Conservation (phyloP, 2,113 vertebrate genomes). For the Trematomus loennbergii region DNA sequence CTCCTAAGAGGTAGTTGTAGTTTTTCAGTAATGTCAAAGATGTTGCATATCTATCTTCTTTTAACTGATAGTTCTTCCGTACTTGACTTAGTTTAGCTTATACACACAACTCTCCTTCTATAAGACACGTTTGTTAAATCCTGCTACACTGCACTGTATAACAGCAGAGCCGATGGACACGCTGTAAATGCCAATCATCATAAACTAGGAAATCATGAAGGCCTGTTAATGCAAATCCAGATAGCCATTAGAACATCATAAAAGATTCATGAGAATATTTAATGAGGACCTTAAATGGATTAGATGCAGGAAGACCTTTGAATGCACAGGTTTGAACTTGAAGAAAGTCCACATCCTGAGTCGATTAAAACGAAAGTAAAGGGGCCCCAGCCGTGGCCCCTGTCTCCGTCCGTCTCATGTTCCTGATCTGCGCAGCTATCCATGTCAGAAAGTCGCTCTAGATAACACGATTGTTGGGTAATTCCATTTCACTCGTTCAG, state of each 20-base stretch:
- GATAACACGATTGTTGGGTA: slow-evolving; percentile 16
- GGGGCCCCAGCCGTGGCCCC: background rate
- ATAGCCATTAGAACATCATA: background rate
- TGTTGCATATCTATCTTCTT: background rate
- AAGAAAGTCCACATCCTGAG: background rate
- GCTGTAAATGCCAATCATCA: background rate
- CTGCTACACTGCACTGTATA: background rate
- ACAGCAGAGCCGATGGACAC: background rate
- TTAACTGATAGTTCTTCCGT: background rate
- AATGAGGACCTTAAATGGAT: background rate
- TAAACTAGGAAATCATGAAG: background rate
- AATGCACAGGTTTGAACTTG: slow-evolving; percentile 6
- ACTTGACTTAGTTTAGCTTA: background rate
- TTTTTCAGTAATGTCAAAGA: too few relatives aligned
- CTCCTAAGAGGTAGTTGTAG: too few relatives aligned
- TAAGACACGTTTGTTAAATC: background rate
- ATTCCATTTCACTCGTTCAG: slow-evolving; percentile 20
- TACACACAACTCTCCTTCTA: background rate
- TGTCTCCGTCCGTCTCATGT: background rate
- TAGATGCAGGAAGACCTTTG: background rate
- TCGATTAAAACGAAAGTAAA: background rate
- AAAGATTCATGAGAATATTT: background rate
- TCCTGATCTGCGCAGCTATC: background rate
- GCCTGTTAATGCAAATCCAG: background rate
- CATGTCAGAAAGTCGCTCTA: slow-evolving; percentile 4